These are phyloP conservation scores for Pterobdella sp. DNA, from an alignment of 2,888 invertebrate genomes.

Conservation along the genomic window DNA sequence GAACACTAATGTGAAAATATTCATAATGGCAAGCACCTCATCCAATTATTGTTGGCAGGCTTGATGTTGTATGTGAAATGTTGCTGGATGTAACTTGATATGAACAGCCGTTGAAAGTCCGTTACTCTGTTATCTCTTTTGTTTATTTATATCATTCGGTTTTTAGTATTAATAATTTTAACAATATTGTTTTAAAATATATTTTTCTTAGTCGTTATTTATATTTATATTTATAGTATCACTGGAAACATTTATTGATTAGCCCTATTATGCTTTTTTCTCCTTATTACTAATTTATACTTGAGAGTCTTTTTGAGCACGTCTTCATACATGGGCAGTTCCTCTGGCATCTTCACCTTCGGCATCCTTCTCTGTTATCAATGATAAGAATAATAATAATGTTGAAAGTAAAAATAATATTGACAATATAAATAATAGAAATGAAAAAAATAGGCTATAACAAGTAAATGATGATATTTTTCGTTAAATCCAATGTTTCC, in stretches of 20 bases:
- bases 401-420: background rate
- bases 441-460: background rate
- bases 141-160: no score
- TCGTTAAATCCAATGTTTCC: no score
- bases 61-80: constrained; percentile 20
- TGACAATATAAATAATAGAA: background rate
- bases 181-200: no score
- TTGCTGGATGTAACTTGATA: constrained; percentile 8
- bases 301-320: constrained; percentile 19
- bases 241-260: no score
- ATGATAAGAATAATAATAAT: background rate
- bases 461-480: no score
- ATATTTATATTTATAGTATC: no score
- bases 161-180: no score
- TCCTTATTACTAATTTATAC: no score
- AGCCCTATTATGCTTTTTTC: no score
- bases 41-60: background rate
- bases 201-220: no score
- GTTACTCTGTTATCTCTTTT: constrained; percentile 17
- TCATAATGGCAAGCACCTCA: constrained; percentile 5
- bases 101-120: constrained; percentile 23
- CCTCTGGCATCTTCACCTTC: background rate
- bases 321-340: constrained; percentile 14
- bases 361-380: constrained; percentile 10
- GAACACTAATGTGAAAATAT: no score